Conservation (phyloP, 2,888 invertebrate genomes). For the Pegoplata infirma region DNA sequence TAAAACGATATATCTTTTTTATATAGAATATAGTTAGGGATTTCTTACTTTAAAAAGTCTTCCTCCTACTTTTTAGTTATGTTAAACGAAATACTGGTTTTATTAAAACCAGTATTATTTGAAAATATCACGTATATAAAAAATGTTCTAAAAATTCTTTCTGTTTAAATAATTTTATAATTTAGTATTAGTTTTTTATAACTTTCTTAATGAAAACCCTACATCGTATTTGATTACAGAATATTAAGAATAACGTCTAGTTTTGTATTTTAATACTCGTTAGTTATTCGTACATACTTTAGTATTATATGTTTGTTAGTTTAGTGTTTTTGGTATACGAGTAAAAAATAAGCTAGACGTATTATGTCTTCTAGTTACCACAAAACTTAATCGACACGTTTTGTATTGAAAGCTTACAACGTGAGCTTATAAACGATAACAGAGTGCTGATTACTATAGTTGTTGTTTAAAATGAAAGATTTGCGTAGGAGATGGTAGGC, state of each 20-base stretch:
- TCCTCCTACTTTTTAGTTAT: too few species aligned
- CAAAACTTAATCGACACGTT: conserved; percentile 61
- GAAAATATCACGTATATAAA: too few species aligned
- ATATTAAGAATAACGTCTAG: not conserved
- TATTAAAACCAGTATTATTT: too few species aligned
- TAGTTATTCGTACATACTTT: not conserved
- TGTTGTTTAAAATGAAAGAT: too few species aligned
- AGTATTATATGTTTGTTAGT: not conserved
- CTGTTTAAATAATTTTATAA: too few species aligned
- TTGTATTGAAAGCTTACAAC: conserved; percentile 60
- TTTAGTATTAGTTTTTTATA: too few species aligned
- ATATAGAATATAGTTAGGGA: too few species aligned
- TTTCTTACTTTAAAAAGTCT: too few species aligned
- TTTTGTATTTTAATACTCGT: not conserved
- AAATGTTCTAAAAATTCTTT: too few species aligned
- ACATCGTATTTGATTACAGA: not conserved
- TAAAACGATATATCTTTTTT: too few species aligned
- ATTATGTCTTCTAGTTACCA: conserved; percentile 47
- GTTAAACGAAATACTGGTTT: too few species aligned
- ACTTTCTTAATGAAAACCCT: not conserved
- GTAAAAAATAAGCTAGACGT: conserved; percentile 30
- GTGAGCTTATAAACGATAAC: conserved; percentile 60
- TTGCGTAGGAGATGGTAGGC: conserved; percentile 14
- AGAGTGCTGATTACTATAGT: conserved; percentile 46
- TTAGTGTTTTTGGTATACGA: not conserved